Evolutionary conservation across 2,113 vertebrate species (phyloP), one percentile per base, ranked within the genome.

Genomic region (Pterocles orientalis): DNA sequence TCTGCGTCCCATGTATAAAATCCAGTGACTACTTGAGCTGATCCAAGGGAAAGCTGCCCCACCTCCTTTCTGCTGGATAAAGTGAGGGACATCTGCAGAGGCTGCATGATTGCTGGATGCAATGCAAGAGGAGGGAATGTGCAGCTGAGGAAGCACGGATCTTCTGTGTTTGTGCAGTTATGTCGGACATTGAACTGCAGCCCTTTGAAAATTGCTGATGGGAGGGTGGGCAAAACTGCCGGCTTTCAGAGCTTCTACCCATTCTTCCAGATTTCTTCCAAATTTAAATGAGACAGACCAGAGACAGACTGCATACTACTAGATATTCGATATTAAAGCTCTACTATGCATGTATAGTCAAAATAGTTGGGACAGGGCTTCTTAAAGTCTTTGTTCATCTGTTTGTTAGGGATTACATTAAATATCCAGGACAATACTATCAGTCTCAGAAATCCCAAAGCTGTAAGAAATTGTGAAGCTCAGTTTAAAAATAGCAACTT

Each of bases 281-380:
- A 62, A 71, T 71, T 41, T 58, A 68, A 78, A 66, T 45, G 43
- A 88, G 23, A 20, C 24, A 9, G 73, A 47, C 24, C 31, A 36
- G 23, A 81, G 51, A 53, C 20, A 64, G 61, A 21, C 12, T 75
- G 31, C 13, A 1, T 77, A 15, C 3, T 16, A 62, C 45, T 58
- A 62, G 54, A 41, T 77, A n/a, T 72, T 88, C 28, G 80, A 70
- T 93, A 70, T 86, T 26, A 86, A 61, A 90, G 53, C 33, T 79
- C 16, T 69, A 9, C 6, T 83, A 20, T 83, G 25, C 28, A 51
- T 33, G 12, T 56, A 15, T 51, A 66, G 60, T 51, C 68, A 78
- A 83, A 86, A 66, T 25, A 70, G 19, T 33, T 81, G 60, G 54
- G 62, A 73, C 0, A 8, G 12, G n/a, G 41, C 28, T 86, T 73